Conservation (phyloP, 2,797 vertebrate genomes). For the Holocentrus rufus region DNA sequence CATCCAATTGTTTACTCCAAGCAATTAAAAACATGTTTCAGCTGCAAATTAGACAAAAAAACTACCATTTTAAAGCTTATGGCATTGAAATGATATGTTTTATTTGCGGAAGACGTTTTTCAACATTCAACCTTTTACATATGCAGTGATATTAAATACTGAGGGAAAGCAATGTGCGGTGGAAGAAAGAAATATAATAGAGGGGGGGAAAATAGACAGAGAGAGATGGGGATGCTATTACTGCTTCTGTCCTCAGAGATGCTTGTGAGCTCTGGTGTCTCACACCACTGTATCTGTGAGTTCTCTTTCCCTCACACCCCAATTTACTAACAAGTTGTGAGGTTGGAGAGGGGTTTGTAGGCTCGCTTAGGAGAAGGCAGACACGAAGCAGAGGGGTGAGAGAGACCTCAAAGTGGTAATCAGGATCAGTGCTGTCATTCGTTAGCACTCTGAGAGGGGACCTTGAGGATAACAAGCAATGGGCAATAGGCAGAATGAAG, state of each 20-base stretch:
- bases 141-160: conserved; percentile 23
- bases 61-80: no score
- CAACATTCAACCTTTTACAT: background rate
- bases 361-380: conserved; percentile 37
- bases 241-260: conserved; percentile 33
- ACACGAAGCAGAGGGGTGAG: conserved; percentile 39
- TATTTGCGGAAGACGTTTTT: conserved; percentile 5
- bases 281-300: conserved; percentile 50
- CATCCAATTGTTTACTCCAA: conserved; percentile 8
- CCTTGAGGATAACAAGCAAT: conserved; percentile 65
- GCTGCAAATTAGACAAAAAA: background rate
- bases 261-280: conserved; percentile 10
- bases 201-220: conserved; percentile 11
- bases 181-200: conserved; percentile 20
- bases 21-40: conserved; percentile 19
- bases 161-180: background rate
- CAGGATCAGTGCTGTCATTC: conserved; percentile 70
- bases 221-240: conserved; percentile 35
- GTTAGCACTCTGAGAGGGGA: conserved; percentile 63
- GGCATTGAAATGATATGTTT: no score
- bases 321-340: conserved; percentile 47
- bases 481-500: conserved; percentile 73
- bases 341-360: conserved; percentile 37
- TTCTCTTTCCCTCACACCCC: conserved; percentile 30
- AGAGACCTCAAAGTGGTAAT: conserved; percentile 69